Base-by-base conservation (phyloP, 2,888 invertebrate genomes). In the Leptura quadrifasciata region DNA sequence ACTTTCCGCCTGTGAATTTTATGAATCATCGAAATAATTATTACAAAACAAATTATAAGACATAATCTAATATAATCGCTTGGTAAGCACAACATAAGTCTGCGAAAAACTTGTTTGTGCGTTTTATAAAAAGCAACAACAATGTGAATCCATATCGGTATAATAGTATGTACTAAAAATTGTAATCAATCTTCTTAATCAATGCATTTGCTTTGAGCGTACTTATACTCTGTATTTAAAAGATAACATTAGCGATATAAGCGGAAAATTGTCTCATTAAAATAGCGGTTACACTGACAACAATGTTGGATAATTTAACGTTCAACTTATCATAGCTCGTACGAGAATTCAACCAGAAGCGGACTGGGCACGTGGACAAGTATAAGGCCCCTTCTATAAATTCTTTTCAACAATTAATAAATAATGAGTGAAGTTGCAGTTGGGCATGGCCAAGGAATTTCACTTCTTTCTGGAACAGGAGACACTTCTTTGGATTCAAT, bases 241-340 rank as follows among this genome's bases (percentile, higher is more conserved):
- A 15, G 47, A 47, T 47, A 47, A 15, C 2, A 5, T 47, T n/a
- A 47, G 47, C 15, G 47, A 47, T 47, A 47, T n/a, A 6, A 47
- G n/a, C n/a, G n/a, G 47, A 47, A 47, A n/a, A 47, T n/a, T 47
- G 47, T 47, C 47, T 47, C 47, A n/a, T 47, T 47, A 47, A 47
- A 47, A 47, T 47, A 47, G 2, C 47, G n/a, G 47, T 47, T n/a
- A n/a, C 5, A 47, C 5, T 47, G 47, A n/a, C 17, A 47, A 47
- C 4, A 47, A 47, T 47, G 6, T 47, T 47, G 47, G n/a, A 47
- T 47, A 47, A 2, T 39, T 5, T 15, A 39, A 39, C 15, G 39
- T 39, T 39, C 1, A 12, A 39, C 6, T 12, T 39, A 39, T 39
- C 15, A 27, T 27, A 39, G 10, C 39, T 39, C 39, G 1, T 12